Base-by-base conservation (phyloP, 2,113 vertebrate genomes). In the Alouatta palliata region DNA sequence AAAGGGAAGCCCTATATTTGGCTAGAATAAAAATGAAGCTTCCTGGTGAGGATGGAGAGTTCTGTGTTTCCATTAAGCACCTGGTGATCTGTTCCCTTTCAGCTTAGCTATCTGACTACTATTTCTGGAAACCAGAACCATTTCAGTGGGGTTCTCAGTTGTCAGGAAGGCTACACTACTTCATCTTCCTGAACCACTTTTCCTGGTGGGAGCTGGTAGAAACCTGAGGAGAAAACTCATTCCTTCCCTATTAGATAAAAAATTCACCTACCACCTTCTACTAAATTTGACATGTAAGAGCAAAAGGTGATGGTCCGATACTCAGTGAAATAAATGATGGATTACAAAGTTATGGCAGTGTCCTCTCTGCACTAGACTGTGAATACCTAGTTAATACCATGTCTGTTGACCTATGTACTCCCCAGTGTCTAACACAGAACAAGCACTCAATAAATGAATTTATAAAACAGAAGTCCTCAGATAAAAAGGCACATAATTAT, bases 281-380 rank as follows among this genome's bases (percentile, higher is more conserved):
- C 37, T 14, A 77, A 68, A 27, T 37, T 86, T 10, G 20, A 32
- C 11, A 4, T 2, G 14, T 9, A 21, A 79, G 66, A 81, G 80
- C 23, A 0, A 20, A 2, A 30, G 61, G 43, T 0, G 0, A 37
- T 1, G 21, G 3, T 35, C 12, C 35, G 45, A 2, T 10, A 17
- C 45, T 84, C n/a, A 17, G 11, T 70, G 83, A 47, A 56, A 32
- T 27, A 13, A 58, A 23, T 0, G 58, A 17, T 20, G 45, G 13
- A 2, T 81, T 37, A 7, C 19, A 11, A 64, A 49, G 1, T 37
- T 12, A 6, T 1, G 58, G 70, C 40, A 40, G 17, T 25, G 19
- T 8, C 7, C 7, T n/a, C 20, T 19, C 45, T 21, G 37, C 19
- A 5, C 6, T 13, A 35, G 64, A 11, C 40, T 8, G 1, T 27